A percentile compares a stretch with the other conserved stretches of the same genome.
Evolutionary conservation across 1,140 invertebrate genomes (phyloP).

Genomic region (honey bee (Apis mellifera)): Amel_HAv3.1 CM009939.2:10691001-10691500

Average conservation of each 20-base stretch:
- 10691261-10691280: no score
- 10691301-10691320: not conserved
- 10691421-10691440: slow-evolving; percentile 80
- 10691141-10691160: no score
- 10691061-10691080: no score
- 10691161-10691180: no score
- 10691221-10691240: not conserved
- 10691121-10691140: no score
- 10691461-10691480: slow-evolving; percentile 80
- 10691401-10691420: slow-evolving; percentile 75
- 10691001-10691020: no score
- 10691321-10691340: slow-evolving; percentile 53
- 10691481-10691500: slow-evolving; percentile 78
- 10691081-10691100: no score
- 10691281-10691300: no score
- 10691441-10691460: slow-evolving; percentile 80
- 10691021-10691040: no score
- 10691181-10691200: no score
- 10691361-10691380: slow-evolving; percentile 78
- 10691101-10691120: no score
- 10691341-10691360: slow-evolving; percentile 72
- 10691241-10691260: not conserved
- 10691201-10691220: not conserved
- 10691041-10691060: no score
- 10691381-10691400: slow-evolving; percentile 74